Percentiles rank a stretch among this genome's conserved stretches.
Evolutionary conservation across 2,113 vertebrate species (phyloP).

Genomic region (Mustela lutreola): DNA sequence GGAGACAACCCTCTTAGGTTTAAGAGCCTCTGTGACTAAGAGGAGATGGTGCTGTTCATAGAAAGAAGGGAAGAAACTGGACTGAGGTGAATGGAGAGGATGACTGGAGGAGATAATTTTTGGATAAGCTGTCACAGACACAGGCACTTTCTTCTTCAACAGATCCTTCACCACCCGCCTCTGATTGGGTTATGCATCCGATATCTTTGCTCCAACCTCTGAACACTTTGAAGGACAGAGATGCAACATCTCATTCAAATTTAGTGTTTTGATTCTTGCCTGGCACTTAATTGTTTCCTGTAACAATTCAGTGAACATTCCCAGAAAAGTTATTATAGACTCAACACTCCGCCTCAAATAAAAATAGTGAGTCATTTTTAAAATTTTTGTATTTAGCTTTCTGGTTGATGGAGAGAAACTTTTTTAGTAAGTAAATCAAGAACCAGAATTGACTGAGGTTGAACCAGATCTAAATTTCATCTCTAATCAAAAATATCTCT

Average conservation of each 20-base stretch:
- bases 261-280: not conserved
- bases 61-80: not conserved
- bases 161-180: not conserved
- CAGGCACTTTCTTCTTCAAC: not conserved
- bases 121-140: not conserved
- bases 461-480: not conserved
- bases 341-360: not conserved
- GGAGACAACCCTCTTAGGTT: not conserved
- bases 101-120: not conserved
- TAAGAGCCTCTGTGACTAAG: not conserved
- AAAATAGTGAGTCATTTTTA: not conserved
- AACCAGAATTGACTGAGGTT: not conserved
- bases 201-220: not conserved
- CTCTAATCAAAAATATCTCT: not conserved
- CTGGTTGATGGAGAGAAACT: not conserved
- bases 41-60: not conserved
- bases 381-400: not conserved
- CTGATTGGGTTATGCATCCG: not conserved
- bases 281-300: not conserved
- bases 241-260: not conserved
- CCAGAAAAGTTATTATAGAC: not conserved
- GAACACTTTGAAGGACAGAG: not conserved
- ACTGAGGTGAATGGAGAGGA: not conserved
- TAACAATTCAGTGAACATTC: not conserved
- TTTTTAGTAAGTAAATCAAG: not conserved